Base-by-base conservation (phyloP, 2,888 invertebrate species). In the Tenthredo amoena region DNA sequence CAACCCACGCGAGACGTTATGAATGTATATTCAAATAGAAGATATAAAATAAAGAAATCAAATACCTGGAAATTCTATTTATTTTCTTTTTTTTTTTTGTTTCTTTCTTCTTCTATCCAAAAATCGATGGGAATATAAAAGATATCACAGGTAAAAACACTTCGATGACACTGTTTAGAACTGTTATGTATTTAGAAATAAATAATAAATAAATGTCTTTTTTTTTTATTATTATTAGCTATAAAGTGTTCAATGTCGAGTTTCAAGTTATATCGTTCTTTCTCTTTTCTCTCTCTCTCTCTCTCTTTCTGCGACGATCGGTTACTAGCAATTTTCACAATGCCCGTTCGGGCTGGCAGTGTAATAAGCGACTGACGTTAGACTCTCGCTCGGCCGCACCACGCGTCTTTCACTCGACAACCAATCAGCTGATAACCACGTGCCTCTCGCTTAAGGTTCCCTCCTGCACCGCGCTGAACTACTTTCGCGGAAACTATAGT, bases 401-500 rank as follows among this genome's bases (percentile, higher is more conserved):
- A 77, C 77, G 34, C 81, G 81, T 74, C 72, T 81, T 21, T 81
- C 21, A 21, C 62, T 12, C 40, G 21, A 40, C 40, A 40, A 40
- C 81, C 81, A 81, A 81, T 81, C 81, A 81, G 81, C 81, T 81
- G 81, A 81, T 81, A 81, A 81, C 81, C 81, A 81, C 81, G 81
- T 81, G 81, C 81, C 62, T 47, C 47, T 47, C 18, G n/a, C 5
- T 21, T 40, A 2, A 10, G 18, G n/a, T 31, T 40, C 34, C n/a
- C 55, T 47, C 77, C 77, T n/a, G 26, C 37, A 31, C 21, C 62
- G 81, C 58, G 62, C 9, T 81, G 81, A 81, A 81, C 81, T 62
- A 58, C 81, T 81, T 81, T 62, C 55, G 50, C 77, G 34, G 31
- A 31, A 31, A 18, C 31, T 34, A 34, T 26, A 31, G 15, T 68